Evolutionary conservation across 2,888 invertebrate genomes (phyloP).

Genomic region (Chaitophorus viminalis): DNA sequence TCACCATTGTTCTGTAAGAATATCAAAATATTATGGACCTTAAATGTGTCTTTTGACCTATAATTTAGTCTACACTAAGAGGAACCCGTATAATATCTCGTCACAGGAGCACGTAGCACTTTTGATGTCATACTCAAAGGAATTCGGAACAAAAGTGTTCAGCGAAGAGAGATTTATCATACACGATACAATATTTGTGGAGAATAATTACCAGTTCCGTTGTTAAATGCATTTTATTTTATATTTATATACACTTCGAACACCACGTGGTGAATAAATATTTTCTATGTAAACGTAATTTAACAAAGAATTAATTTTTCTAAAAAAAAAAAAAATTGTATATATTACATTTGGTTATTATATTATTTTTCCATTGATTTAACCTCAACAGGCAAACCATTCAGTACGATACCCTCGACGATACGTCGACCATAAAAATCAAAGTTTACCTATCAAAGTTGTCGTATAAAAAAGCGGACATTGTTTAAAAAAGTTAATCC

Average conservation of each 20-base stretch:
- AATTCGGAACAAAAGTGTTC: no score
- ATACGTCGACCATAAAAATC: slow-evolving; percentile 5
- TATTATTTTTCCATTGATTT: slow-evolving; percentile 1
- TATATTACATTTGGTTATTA: neutral
- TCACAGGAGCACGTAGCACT: no score
- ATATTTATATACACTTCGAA: neutral
- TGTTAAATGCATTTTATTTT: neutral
- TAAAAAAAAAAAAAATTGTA: neutral
- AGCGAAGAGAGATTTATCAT: no score
- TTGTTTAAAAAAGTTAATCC: slow-evolving; percentile 43
- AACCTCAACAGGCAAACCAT: slow-evolving; percentile 15
- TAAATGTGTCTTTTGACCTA: no score
- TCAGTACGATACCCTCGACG: neutral
- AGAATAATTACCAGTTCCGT: neutral
- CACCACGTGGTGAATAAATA: neutral
- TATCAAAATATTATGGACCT: no score
- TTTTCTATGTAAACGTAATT: neutral
- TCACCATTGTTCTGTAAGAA: no score
- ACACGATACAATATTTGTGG: no score
- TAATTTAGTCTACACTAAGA: no score
- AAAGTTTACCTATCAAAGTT: slow-evolving; percentile 27
- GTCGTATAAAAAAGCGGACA: slow-evolving; percentile 24
- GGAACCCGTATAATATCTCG: no score
- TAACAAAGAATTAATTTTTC: neutral
- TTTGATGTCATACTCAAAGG: no score